phyloP scores from a whole-genome alignment of 53 echinoderm and acorn worm genomes.

The Stichopus horrens region DNA sequence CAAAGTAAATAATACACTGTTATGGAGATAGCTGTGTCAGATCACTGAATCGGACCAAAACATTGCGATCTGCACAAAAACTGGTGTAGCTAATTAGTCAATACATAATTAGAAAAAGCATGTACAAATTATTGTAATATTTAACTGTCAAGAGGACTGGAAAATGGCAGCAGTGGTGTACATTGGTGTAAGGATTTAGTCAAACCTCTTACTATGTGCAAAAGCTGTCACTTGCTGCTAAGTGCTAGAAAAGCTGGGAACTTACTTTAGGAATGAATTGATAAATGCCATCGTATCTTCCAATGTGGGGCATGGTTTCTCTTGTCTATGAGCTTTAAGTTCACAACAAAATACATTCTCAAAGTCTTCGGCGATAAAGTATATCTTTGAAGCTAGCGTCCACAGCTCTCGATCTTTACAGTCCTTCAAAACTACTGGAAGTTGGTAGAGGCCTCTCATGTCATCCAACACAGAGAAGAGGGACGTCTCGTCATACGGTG shows the following conservation, averaged over 20 bases:
- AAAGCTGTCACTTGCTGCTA: neutral
- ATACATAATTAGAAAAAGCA: no score
- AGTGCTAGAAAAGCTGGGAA: neutral
- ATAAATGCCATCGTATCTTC: neutral
- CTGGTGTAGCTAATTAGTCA: no score
- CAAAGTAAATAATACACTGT: no score
- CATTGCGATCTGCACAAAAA: no score
- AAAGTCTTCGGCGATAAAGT: constrained; percentile 20
- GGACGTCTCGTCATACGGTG: constrained; percentile 26
- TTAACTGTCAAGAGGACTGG: no score
- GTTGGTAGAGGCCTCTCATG: constrained; percentile 22
- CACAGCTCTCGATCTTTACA: constrained; percentile 17
- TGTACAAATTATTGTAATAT: no score
- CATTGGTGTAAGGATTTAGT: no score
- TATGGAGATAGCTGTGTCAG: no score
- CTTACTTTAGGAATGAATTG: constrained; percentile 14
- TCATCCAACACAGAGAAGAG: constrained; percentile 23
- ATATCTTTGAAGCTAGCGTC: constrained; percentile 14
- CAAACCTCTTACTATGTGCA: no score
- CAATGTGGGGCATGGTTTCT: neutral
- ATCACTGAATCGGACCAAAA: no score
- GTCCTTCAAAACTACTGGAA: constrained; percentile 12
- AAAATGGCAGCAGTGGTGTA: no score
- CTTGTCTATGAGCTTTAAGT: neutral
- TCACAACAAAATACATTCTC: constrained; percentile 4